Conservation (phyloP, 2,888 invertebrate species). For the Nemotelus nigrinus region DNA sequence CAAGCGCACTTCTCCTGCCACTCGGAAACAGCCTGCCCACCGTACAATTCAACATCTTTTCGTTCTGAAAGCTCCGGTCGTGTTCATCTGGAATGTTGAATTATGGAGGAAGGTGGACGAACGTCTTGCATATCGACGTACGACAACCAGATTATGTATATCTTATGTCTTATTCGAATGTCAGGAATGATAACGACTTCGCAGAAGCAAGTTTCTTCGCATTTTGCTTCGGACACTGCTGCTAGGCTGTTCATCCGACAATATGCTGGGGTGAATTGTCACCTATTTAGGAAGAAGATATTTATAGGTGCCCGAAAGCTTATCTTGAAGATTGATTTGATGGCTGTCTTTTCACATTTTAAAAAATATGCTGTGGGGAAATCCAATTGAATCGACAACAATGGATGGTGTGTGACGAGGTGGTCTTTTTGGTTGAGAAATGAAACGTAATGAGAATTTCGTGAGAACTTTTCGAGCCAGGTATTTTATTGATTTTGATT, state of each 20-base stretch:
- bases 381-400: constrained; percentile 13
- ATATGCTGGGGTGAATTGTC: constrained; percentile 1
- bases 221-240: too few species aligned
- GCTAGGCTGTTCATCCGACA: background rate
- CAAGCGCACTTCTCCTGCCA: background rate
- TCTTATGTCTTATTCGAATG: constrained; percentile 36
- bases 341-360: constrained; percentile 22
- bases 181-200: constrained; percentile 5
- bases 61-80: background rate
- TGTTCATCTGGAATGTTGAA: constrained; percentile 15
- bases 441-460: background rate
- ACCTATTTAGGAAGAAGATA: constrained; percentile 25
- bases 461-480: background rate
- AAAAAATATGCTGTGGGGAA: background rate
- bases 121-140: constrained; percentile 25
- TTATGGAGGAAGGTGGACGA: constrained; percentile 26
- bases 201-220: constrained; percentile 23
- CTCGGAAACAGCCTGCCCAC: too few species aligned
- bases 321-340: constrained; percentile 38
- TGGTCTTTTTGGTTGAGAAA: constrained; percentile 4
- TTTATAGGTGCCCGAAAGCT: constrained; percentile 29
- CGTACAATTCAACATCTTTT: too few species aligned
- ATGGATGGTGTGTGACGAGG: background rate
- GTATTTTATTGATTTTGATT: too few species aligned
- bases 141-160: constrained; percentile 33